Conservation (phyloP, 2,113 vertebrate species). For the Harpagus bidentatus region DNA sequence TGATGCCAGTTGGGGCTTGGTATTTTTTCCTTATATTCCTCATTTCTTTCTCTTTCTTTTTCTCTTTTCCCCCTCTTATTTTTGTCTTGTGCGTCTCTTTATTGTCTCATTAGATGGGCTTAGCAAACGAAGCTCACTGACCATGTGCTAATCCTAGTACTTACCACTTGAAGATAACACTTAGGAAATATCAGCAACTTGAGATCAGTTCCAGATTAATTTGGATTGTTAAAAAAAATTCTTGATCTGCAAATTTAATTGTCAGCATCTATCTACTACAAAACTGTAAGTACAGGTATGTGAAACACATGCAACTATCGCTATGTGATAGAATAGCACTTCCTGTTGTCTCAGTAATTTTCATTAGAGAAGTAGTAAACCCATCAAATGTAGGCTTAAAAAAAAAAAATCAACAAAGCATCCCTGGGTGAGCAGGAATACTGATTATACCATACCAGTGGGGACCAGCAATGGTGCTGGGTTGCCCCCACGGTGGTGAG, state of each 20-base stretch:
- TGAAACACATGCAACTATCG: neutral
- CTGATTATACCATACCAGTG: rapidly evolving
- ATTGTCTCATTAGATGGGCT: neutral
- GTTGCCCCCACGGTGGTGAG: too few relatives aligned
- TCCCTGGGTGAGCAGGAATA: neutral
- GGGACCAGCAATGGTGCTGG: neutral
- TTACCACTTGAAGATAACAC: neutral
- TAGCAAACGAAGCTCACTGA: neutral
- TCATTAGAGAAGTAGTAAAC: neutral
- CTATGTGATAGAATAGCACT: rapidly evolving
- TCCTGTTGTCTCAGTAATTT: neutral
- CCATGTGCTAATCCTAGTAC: neutral
- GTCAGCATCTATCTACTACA: neutral
- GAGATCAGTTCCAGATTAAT: neutral
- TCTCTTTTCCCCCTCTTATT: neutral
- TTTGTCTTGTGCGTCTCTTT: neutral
- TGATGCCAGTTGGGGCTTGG: neutral
- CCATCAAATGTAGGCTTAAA: neutral
- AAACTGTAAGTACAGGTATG: neutral
- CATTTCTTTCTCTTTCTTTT: neutral
- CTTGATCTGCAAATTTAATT: neutral
- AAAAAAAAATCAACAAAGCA: neutral
- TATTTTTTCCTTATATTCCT: neutral
- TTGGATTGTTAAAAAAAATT: neutral
- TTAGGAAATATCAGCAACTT: neutral